phyloP scores from a whole-genome alignment of 2,797 vertebrate species.

The Gallirallus australis region DNA sequence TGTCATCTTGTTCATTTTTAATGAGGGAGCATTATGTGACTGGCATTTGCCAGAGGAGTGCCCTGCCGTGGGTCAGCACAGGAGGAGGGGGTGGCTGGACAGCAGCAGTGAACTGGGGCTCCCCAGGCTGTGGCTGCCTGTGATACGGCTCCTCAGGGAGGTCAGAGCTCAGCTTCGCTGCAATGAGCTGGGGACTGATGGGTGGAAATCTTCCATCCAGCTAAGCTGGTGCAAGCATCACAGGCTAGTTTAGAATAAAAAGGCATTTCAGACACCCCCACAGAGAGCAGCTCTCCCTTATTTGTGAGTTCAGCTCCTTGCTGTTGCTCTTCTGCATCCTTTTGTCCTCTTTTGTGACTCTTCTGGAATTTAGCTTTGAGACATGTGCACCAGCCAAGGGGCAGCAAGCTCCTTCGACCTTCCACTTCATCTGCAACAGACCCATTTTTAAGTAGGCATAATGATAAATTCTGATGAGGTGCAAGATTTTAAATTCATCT shows the following conservation, averaged over 20 bases:
- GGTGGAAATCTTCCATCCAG: neutral
- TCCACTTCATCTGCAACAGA: constrained; percentile 38
- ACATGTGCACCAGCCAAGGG: neutral
- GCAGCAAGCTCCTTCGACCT: neutral
- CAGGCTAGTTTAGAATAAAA: neutral
- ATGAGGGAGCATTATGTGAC: neutral
- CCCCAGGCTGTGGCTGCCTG: neutral
- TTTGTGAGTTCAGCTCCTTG: neutral
- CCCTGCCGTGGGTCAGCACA: accelerated
- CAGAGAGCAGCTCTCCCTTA: neutral
- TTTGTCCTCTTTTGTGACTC: constrained; percentile 21
- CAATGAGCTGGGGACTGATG: accelerated
- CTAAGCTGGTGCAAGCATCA: neutral
- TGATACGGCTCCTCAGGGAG: neutral
- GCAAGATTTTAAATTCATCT: constrained; percentile 14
- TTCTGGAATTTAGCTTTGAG: constrained; percentile 9
- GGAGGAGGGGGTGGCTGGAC: neutral
- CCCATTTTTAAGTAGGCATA: neutral
- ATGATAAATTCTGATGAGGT: constrained; percentile 46
- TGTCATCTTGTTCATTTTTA: neutral
- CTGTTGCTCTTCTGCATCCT: neutral
- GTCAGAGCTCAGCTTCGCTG: neutral
- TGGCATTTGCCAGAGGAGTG: accelerated
- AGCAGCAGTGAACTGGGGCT: neutral
- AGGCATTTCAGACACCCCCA: neutral